These are phyloP conservation scores for Dryobates pubescens DNA, from an alignment of 2,797 vertebrate species.

Conservation along the genomic window DNA sequence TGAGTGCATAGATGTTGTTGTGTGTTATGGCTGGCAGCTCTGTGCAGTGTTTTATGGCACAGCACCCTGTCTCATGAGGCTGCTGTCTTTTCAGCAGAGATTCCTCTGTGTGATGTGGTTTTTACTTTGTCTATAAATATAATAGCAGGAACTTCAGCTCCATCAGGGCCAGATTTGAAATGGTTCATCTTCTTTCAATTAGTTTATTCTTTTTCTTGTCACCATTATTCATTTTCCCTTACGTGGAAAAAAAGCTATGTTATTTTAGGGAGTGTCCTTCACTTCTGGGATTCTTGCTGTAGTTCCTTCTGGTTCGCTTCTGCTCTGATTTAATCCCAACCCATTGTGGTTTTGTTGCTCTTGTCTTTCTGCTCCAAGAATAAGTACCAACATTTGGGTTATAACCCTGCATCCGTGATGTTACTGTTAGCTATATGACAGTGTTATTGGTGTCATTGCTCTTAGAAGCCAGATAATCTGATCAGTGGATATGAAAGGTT, in stretches of 20 bases:
- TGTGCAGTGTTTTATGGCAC: constrained; percentile 39
- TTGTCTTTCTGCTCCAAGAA: not conserved
- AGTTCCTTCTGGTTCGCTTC: not conserved
- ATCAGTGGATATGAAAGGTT: not conserved
- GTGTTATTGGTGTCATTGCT: not conserved
- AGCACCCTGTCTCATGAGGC: constrained; percentile 51
- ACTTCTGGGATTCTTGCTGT: not conserved
- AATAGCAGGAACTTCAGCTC: constrained; percentile 53
- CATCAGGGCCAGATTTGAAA: constrained; percentile 41
- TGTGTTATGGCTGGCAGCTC: constrained; percentile 46
- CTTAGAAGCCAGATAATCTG: not conserved
- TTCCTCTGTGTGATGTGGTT: constrained; percentile 69
- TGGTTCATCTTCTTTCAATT: constrained; percentile 61
- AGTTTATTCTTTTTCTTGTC: constrained; percentile 53
- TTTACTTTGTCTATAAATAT: constrained; percentile 69
- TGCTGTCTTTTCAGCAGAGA: constrained; percentile 61
- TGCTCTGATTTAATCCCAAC: not conserved
- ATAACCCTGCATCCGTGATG: not conserved
- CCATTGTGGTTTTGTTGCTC: not conserved
- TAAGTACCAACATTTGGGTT: not conserved
- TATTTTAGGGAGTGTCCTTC: constrained; percentile 16
- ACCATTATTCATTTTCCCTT: constrained; percentile 36
- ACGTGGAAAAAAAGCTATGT: not conserved
- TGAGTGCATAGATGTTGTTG: not conserved
- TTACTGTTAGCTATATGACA: not conserved